Base-by-base conservation (phyloP, 2,888 invertebrate species). In the Stictocephala bisonia region DNA sequence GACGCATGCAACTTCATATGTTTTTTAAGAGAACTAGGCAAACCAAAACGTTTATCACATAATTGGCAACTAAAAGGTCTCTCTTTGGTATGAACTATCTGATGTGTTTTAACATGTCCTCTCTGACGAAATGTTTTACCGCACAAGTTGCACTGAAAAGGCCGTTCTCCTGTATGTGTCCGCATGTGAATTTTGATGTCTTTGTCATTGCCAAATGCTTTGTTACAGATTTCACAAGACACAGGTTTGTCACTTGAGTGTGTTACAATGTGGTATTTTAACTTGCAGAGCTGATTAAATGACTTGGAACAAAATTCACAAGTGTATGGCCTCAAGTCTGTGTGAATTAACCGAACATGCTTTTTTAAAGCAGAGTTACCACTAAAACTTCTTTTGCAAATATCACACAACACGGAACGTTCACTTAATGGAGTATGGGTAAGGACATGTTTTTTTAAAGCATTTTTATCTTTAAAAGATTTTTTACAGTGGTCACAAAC, bases 111-210 rank as follows among this genome's bases (percentile, higher is more conserved):
- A 18, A 64, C 64, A 13, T 64, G 64, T 1, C 64, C 64, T 4
- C 64, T 40, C 27, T 64, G 64, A 1, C 64, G 41, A 27, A 64
- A 64, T 27, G 18, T n/a, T 22, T 64, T 64, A 3, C 64, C 64
- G 11, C 64, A 64, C n/a, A 35, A 22, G n/a, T 41, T 44, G 22
- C 64, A 64, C 27, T 22, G 15, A 20, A 64, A 64, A 1, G 64
- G 64, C 15, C 44, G 40, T 20, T 64, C 64, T 13, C 64, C 64
- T 4, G 64, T 64, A 27, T 64, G 64, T 3, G 27, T 27, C 3
- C 64, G 2, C 64, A 64, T 64, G 64, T 64, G 64, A 11, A 64
- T 64, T 27, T 64, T 64, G 15, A 64, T 44, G 44, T 64, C 64
- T n/a, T 64, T 64, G n/a, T 64, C 64, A 27, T 64, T 44, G 27